Percentiles rank a stretch among this genome's conserved stretches.
These are phyloP conservation scores for Hydractinia echinata DNA, from an alignment of 30 jellyfish, hydroid and myxozoan species.

Conservation along the genomic window DNA sequence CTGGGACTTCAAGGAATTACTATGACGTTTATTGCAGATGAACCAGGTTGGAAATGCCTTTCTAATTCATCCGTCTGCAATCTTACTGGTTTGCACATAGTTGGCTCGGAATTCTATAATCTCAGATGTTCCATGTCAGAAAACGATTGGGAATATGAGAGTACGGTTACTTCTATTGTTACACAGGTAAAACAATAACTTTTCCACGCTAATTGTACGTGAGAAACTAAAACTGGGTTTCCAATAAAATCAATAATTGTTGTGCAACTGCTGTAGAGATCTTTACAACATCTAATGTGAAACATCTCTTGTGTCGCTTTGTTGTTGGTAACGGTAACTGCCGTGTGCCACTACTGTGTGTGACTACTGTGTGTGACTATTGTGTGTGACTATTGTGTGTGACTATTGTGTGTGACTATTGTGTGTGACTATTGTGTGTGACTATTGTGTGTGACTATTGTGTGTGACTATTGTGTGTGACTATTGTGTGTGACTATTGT, in stretches of 20 bases:
- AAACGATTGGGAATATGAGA: constrained; percentile 23
- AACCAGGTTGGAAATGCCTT: constrained; percentile 44
- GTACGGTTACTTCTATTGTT: constrained; percentile 26
- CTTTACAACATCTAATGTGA: no score
- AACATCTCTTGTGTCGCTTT: no score
- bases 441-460: no score
- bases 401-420: no score
- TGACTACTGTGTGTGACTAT: no score
- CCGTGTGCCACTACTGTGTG: no score
- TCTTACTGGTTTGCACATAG: constrained; percentile 1
- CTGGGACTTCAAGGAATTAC: constrained; percentile 31
- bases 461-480: no score
- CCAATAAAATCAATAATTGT: background rate
- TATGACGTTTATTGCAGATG: constrained; percentile 36
- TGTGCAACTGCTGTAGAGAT: no score
- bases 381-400: no score
- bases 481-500: no score
- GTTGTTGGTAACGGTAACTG: no score
- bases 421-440: no score
- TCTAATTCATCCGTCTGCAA: constrained; percentile 27
- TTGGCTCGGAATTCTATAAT: constrained; percentile 7
- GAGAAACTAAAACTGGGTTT: background rate
- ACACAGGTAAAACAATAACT: constrained; percentile 37
- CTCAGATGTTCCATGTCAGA: constrained; percentile 9
- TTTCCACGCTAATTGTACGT: background rate